Base-by-base conservation (phyloP, 1,140 invertebrate genomes). In the Hyposmocoma kahamanoa region DNA sequence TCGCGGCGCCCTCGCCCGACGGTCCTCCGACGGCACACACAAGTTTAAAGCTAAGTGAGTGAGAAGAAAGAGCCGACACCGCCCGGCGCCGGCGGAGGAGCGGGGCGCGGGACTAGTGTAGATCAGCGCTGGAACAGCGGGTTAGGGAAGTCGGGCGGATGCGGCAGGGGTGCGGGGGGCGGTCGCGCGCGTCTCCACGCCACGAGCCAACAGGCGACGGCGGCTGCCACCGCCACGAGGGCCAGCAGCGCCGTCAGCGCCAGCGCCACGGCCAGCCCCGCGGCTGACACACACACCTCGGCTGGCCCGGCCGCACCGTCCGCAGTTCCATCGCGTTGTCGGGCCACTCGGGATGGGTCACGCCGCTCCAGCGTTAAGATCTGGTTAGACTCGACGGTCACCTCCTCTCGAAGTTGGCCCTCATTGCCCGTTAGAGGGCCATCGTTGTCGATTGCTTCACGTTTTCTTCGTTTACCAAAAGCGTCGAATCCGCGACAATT, bases 91-190 rank as follows among this genome's bases (percentile, higher is more conserved):
- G 87, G 86, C 77, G 79, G 77, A 81, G 80, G 82, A 78, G 87
- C 87, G 67, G 87, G 86, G 85, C 72, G 74, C 76, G 58, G 73
- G 92, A 90, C 90, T 96, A 96, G 88, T 92, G 92, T 70, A 84
- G 26, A 84, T 64, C 90, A 92, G 65, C 95, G 95, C 67, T 95
- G 95, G 84, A 97, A 97, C 59, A 98, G 88, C 43, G 96, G 96
- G 78, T 98, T 97, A 43, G 96, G 96, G 87, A 98, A 97, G 85
- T 97, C 95, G 56, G 95, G 93, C 43, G 96, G 96, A 89, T 98
- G 96, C 56, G 96, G 96, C 69, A 98, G 89, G 51, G 96, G 96
- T 41, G 95, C 96, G 48, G 93, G 90, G 41, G 92, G 90, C 67
- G 95, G 95, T 41, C 95, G 94, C 65, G 94, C 90, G 55, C 95